Percentiles rank a stretch among this genome's conserved stretches.
phyloP scores from a whole-genome alignment of 2,113 vertebrate genomes.

The Poecilia latipinna region DNA sequence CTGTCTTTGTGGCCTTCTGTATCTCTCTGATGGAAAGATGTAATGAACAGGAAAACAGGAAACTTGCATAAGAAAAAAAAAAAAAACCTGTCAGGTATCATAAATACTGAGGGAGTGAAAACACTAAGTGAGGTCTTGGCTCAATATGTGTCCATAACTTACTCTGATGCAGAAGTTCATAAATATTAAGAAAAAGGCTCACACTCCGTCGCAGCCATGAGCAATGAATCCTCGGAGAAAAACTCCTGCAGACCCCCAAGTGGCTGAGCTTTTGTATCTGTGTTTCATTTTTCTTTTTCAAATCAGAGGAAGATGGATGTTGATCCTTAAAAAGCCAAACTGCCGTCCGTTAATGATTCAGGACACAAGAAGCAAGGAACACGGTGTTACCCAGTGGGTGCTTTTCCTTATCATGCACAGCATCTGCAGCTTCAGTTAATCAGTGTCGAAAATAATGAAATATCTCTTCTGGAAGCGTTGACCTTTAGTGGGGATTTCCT shows the following conservation, averaged over 20 bases:
- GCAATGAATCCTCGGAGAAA: slow-evolving; percentile 60
- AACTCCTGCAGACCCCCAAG: slow-evolving; percentile 21
- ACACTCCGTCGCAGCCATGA: slow-evolving; percentile 63
- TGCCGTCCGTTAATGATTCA: slow-evolving; percentile 8
- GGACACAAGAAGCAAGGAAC: background rate
- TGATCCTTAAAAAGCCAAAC: slow-evolving; percentile 12
- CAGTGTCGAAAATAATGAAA: background rate
- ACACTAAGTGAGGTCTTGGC: slow-evolving; percentile 70
- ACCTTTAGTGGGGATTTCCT: background rate
- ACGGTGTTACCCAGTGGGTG: too few species aligned
- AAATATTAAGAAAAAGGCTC: slow-evolving; percentile 77
- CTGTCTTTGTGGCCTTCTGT: background rate
- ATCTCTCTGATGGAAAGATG: slow-evolving; percentile 16
- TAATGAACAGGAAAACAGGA: slow-evolving; percentile 58
- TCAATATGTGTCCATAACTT: slow-evolving; percentile 71
- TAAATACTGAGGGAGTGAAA: slow-evolving; percentile 77
- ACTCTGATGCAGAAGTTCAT: slow-evolving; percentile 60
- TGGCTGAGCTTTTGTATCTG: slow-evolving; percentile 25
- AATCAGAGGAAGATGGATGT: slow-evolving; percentile 32
- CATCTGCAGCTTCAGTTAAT: background rate
- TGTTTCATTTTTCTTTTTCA: slow-evolving; percentile 41
- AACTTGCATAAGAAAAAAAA: slow-evolving; percentile 17
- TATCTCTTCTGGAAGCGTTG: background rate
- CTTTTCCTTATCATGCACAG: background rate
- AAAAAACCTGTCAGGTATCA: slow-evolving; percentile 54